phyloP scores from a whole-genome alignment of 1,140 invertebrate species.

The Eumaeus atala region DNA sequence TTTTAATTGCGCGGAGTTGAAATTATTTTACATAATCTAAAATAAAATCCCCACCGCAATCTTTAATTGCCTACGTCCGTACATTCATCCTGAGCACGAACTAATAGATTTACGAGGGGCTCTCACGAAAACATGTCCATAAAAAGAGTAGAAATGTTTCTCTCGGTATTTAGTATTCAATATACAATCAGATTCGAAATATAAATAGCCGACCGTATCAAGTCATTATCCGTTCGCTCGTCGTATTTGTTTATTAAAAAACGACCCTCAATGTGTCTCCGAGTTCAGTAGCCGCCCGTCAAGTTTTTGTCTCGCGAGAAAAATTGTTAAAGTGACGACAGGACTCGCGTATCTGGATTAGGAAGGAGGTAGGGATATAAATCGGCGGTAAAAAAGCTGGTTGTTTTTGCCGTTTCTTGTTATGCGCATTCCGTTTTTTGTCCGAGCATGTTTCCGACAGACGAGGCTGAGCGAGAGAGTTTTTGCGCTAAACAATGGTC shows the following conservation, averaged over 20 bases:
- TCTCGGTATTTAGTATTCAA: conserved; percentile 8
- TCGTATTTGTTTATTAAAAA: conserved; percentile 19
- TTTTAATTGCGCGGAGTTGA: conserved; percentile 1
- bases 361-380: conserved; percentile 40
- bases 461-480: conserved; percentile 37
- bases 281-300: conserved; percentile 20
- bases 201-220: conserved; percentile 11
- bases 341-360: conserved; percentile 23
- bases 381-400: conserved; percentile 53
- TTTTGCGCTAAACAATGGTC: conserved; percentile 25
- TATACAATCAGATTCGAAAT: conserved; percentile 10
- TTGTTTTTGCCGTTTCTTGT: conserved; percentile 62
- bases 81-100: conserved; percentile 5
- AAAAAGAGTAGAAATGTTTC: conserved; percentile 3
- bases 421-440: conserved; percentile 58
- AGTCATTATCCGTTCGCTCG: conserved; percentile 11
- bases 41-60: background rate
- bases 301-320: conserved; percentile 25
- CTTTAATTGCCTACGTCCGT: conserved; percentile 1
- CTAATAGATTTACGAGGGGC: conserved; percentile 5
- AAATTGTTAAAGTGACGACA: conserved; percentile 18
- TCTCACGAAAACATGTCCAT: conserved; percentile 10
- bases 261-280: conserved; percentile 8
- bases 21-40: background rate
- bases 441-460: conserved; percentile 46